Conservation (phyloP, 2,888 invertebrate species). For the Augochlorella aurata region DNA sequence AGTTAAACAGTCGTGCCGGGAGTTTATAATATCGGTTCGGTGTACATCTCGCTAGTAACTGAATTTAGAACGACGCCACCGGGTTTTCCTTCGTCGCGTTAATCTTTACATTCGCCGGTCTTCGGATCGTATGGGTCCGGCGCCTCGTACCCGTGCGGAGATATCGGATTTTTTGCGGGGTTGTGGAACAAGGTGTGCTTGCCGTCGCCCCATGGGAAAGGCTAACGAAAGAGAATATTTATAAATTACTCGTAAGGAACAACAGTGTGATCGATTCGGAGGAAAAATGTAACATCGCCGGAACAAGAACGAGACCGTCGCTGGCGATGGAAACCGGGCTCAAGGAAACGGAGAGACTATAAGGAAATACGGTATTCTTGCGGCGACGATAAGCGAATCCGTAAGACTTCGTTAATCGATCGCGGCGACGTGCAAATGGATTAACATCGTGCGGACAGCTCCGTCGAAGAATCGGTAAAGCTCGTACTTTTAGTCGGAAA, state of each 20-base stretch:
- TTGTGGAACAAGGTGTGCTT: slow-evolving; percentile 74
- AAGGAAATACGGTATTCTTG: slow-evolving; percentile 31
- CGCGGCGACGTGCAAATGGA: slow-evolving; percentile 48
- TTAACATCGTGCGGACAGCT: slow-evolving; percentile 40
- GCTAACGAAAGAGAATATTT: slow-evolving; percentile 64
- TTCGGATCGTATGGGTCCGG: slow-evolving; percentile 63
- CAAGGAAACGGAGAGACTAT: neutral
- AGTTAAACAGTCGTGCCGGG: neutral
- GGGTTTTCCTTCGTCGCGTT: neutral
- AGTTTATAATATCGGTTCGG: neutral
- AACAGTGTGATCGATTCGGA: neutral
- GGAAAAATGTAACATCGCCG: slow-evolving; percentile 8
- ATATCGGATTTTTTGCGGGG: slow-evolving; percentile 71
- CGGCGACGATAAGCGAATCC: slow-evolving; percentile 29
- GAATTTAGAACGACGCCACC: neutral
- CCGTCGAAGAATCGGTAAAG: slow-evolving; percentile 31
- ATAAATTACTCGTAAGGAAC: slow-evolving; percentile 28
- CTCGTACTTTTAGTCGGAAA: neutral
- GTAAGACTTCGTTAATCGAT: slow-evolving; percentile 68
- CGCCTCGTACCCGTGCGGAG: slow-evolving; percentile 74
- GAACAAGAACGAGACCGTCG: neutral
- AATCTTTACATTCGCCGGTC: slow-evolving; percentile 8
- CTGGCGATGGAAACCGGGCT: neutral
- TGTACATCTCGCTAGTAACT: neutral
- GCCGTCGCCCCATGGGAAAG: slow-evolving; percentile 77